These are phyloP conservation scores for Mythimna albipuncta DNA, from an alignment of 2,888 invertebrate genomes.

Conservation along the genomic window DNA sequence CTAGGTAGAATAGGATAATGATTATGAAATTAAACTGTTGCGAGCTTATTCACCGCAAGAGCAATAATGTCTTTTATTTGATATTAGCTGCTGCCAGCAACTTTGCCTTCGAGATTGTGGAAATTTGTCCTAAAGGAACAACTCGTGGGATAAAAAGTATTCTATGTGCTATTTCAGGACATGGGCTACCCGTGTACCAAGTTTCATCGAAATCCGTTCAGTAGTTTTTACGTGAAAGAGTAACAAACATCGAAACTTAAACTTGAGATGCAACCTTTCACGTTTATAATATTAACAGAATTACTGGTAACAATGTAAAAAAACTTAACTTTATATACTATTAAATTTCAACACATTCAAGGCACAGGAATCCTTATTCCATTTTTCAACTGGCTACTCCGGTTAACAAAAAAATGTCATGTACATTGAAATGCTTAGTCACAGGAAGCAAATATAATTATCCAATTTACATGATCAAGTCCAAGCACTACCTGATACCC, in stretches of 20 bases:
- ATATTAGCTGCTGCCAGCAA: background rate
- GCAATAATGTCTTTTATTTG: background rate
- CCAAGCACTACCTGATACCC: too few relatives aligned
- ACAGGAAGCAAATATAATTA: conserved; percentile 2
- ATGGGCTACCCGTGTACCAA: too few relatives aligned
- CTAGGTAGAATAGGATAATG: background rate
- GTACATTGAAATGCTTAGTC: background rate
- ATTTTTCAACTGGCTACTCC: background rate
- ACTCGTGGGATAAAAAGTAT: too few relatives aligned
- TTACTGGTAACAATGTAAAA: background rate
- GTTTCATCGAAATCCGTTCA: too few relatives aligned
- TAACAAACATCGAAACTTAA: too few relatives aligned
- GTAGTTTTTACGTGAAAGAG: too few relatives aligned
- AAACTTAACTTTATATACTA: background rate
- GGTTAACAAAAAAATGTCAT: background rate
- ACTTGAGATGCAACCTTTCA: too few relatives aligned
- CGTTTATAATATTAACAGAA: too few relatives aligned
- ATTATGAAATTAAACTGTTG: background rate
- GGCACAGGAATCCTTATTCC: too few relatives aligned
- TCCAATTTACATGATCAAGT: background rate
- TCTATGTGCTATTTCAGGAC: too few relatives aligned
- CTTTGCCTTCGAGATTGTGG: too few relatives aligned
- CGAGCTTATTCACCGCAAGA: background rate
- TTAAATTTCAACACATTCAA: background rate
- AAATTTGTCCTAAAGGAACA: too few relatives aligned